Evolutionary conservation across 2,888 invertebrate genomes (phyloP), one percentile per base, ranked within the genome.

Genomic region (Drosophila anomalata): DNA sequence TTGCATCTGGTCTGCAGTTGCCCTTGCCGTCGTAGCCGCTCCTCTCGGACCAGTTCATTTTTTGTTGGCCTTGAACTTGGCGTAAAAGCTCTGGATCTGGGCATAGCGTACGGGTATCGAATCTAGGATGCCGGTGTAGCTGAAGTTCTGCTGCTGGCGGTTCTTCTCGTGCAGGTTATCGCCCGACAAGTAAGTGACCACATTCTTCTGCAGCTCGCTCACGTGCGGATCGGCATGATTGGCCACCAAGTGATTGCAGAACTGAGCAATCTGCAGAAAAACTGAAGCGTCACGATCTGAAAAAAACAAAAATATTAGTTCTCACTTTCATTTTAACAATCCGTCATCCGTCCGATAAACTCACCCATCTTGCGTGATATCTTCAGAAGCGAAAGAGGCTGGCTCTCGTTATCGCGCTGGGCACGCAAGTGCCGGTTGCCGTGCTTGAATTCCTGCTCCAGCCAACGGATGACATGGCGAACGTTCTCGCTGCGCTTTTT

Each of bases 391-490:
- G 95, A 95, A 29, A 97, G 92, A 1, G 96, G 93, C 52, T 95
- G 93, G 26, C 95, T 94, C 91, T 98, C 98, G 67, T 96, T 95
- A 17, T 95, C 95, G 22, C 97, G 94, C 92, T 98, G 98, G 0
- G 97, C 96, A 77, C 97, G 94, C 85, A 98, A 93, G 90, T 95
- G 97, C 75, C 97, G 94, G 81, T 97, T 97, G 11, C 98, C 98
- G 73, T 95, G 95, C 77, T 95, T 95, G 75, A 98, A 94, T 90
- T 98, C 97, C 39, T 94, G 93, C 92, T 98, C 98, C 74, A 98
- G 92, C 98, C 98, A 98, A 77, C 98, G 96, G 67, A 98, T 98
- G 3, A 97, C 97, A 90, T 98, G 97, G 55, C 98, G 94, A 0
- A 97, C 98, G 73, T 95, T 94, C 75, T 95, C 94, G 85, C 96